A percentile compares a stretch with the other conserved stretches of the same genome.
Evolutionary conservation across 2,113 vertebrate genomes (phyloP).

Genomic region (Reinhardtius hippoglossoides): DNA sequence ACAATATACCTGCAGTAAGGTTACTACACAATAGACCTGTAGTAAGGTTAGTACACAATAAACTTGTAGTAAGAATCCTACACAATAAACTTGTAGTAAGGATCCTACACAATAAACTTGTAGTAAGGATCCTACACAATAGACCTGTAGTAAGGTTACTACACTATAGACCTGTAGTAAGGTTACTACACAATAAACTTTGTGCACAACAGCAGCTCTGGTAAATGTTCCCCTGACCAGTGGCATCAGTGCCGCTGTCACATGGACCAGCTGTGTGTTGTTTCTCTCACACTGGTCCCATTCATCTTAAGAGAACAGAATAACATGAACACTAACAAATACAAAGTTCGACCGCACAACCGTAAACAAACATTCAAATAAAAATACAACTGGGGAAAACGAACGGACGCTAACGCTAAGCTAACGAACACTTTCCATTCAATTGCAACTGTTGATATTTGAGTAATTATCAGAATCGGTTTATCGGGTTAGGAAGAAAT

Average conservation of each 20-base stretch:
- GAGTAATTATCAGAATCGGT: neutral
- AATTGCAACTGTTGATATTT: neutral
- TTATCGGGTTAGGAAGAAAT: neutral
- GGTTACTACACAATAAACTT: too few relatives aligned
- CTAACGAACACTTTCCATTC: neutral
- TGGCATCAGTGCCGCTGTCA: neutral
- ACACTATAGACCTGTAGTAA: too few relatives aligned
- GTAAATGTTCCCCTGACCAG: neutral
- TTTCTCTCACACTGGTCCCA: neutral
- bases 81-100: too few relatives aligned
- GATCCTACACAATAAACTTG: too few relatives aligned
- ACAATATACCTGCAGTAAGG: too few relatives aligned
- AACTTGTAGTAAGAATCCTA: too few relatives aligned
- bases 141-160: too few relatives aligned
- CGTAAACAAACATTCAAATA: neutral
- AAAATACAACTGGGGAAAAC: neutral
- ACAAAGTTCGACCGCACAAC: rapidly evolving
- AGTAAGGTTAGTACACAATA: too few relatives aligned
- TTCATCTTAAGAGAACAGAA: too few relatives aligned
- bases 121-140: too few relatives aligned
- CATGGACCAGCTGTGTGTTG: neutral
- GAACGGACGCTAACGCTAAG: conserved; percentile 21
- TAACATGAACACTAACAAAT: neutral
- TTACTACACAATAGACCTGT: too few relatives aligned
- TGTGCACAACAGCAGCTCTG: neutral